These are phyloP conservation scores for Anguilla megastoma DNA, from an alignment of 2,797 vertebrate species.

Conservation along the genomic window DNA sequence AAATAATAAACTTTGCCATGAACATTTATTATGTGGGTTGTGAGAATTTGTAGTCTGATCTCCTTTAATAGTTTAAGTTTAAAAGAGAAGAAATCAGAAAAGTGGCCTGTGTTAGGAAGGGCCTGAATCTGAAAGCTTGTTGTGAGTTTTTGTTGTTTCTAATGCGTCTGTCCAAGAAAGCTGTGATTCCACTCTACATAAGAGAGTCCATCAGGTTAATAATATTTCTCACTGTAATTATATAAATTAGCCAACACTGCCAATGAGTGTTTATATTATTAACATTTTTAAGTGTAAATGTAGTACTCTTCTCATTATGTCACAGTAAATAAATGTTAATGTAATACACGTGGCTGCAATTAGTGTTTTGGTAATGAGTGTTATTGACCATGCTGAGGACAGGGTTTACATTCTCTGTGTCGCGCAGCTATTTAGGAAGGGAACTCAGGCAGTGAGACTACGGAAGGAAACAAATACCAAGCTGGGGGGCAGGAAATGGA, in stretches of 20 bases:
- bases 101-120: not conserved
- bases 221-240: no score
- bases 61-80: not conserved
- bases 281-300: no score
- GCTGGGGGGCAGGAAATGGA: slow-evolving; percentile 95
- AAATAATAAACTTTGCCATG: no score
- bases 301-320: no score
- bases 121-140: not conserved
- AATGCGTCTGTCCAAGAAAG: not conserved
- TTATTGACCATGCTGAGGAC: not conserved
- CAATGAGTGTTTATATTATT: no score
- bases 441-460: slow-evolving; percentile 95
- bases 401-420: not conserved
- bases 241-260: no score
- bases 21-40: no score
- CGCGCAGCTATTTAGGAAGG: slow-evolving; percentile 91
- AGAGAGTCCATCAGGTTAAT: no score
- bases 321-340: not conserved
- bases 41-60: no score
- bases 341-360: not conserved
- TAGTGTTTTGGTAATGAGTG: not conserved
- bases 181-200: not conserved
- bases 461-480: slow-evolving; percentile 99
- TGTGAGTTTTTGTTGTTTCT: not conserved
- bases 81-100: not conserved